Percentiles rank a stretch among this genome's conserved stretches.
Evolutionary conservation across 2,113 vertebrate genomes (phyloP).

Genomic region (Phrynosoma platyrhinos): DNA sequence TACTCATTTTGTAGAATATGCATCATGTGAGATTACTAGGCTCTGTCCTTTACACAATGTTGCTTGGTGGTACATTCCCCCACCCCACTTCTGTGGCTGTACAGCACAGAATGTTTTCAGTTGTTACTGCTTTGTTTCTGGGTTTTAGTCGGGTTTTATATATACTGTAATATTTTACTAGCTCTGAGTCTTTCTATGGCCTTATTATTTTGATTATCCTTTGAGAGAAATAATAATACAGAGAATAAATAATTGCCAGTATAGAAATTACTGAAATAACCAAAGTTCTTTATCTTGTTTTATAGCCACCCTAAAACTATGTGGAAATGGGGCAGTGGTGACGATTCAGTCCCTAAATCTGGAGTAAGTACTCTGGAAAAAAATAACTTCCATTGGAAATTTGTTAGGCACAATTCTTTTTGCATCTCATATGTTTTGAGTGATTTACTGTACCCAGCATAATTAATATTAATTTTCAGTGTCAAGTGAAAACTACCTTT

Average conservation of each 20-base stretch:
- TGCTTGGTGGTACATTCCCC: no score
- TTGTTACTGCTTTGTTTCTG: not conserved
- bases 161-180: not conserved
- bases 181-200: not conserved
- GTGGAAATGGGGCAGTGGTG: conserved; percentile 86
- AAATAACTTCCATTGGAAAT: not conserved
- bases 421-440: not conserved
- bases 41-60: no score
- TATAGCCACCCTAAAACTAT: conserved; percentile 72
- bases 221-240: not conserved
- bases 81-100: not conserved
- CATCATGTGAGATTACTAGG: not conserved
- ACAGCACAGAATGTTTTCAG: not conserved
- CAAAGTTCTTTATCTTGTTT: conserved; percentile 30
- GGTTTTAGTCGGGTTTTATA: not conserved
- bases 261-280: conserved; percentile 5
- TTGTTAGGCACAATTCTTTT: not conserved
- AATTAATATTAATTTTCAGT: not conserved
- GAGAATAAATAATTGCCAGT: not conserved
- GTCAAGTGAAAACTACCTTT: not conserved
- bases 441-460: conserved; percentile 17
- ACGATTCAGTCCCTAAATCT: conserved; percentile 77
- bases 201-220: not conserved
- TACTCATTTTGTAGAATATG: not conserved
- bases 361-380: conserved; percentile 76